Evolutionary conservation across 2,797 vertebrate genomes (phyloP).

Genomic region (Megaceryle alcyon): DNA sequence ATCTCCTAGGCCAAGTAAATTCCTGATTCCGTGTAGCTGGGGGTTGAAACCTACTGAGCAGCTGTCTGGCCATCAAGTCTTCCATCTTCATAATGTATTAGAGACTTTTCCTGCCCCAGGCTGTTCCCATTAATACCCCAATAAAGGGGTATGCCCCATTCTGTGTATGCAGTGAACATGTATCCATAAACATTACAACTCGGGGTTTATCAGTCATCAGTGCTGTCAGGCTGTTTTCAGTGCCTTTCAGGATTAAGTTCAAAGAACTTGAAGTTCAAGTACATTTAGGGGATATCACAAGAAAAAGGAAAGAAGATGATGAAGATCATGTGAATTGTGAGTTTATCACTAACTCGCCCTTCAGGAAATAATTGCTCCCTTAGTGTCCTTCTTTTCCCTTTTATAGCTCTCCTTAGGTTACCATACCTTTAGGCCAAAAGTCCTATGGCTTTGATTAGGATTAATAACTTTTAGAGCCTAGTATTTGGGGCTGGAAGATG

Average conservation of each 20-base stretch:
- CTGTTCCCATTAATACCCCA: not conserved
- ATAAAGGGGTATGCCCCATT: not conserved
- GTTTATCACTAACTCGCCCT: not conserved
- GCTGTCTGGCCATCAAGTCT: not conserved
- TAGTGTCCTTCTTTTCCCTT: not conserved
- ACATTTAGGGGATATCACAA: not conserved
- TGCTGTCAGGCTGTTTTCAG: not conserved
- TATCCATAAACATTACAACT: not conserved
- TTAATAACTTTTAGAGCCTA: not conserved
- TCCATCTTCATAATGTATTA: not conserved
- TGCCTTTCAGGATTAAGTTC: not conserved
- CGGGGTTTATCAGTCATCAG: not conserved
- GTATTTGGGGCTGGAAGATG: not conserved
- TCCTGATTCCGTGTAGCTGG: not conserved
- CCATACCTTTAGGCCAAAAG: not conserved
- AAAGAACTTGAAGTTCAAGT: not conserved
- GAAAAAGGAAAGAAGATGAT: not conserved
- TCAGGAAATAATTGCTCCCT: not conserved
- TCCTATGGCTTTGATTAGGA: not conserved
- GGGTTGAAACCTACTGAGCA: not conserved
- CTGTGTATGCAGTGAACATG: not conserved
- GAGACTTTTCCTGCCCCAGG: not conserved
- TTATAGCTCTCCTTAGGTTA: not conserved
- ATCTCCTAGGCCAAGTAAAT: not conserved
- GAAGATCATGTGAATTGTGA: not conserved